Conservation (phyloP, 2,888 invertebrate genomes). For the Conistra vaccinii region DNA sequence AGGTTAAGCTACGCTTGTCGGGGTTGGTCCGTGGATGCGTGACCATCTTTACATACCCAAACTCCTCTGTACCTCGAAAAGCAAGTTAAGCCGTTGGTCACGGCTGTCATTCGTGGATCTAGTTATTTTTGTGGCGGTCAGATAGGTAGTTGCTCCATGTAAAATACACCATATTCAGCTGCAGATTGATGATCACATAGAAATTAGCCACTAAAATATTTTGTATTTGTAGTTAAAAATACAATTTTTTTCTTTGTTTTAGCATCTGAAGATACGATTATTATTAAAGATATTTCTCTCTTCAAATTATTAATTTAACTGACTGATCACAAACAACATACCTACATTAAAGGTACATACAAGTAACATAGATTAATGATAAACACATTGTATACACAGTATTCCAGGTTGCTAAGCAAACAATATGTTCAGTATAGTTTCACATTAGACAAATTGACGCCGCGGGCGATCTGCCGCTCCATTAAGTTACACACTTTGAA, state of each 20-base stretch:
- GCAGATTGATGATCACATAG: too few relatives aligned
- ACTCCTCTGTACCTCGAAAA: too few relatives aligned
- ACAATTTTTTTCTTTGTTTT: not conserved
- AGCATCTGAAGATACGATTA: not conserved
- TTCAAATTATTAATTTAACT: slow-evolving; percentile 11
- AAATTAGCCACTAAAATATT: too few relatives aligned
- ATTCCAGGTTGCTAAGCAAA: slow-evolving; percentile 55
- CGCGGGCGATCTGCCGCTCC: slow-evolving; percentile 57
- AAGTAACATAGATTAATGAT: slow-evolving; percentile 36
- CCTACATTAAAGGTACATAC: slow-evolving; percentile 1
- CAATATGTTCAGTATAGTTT: slow-evolving; percentile 68
- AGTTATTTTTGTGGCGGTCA: too few relatives aligned
- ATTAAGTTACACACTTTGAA: slow-evolving; percentile 63
- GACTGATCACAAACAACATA: slow-evolving; percentile 8
- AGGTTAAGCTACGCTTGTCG: too few relatives aligned
- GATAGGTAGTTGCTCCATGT: too few relatives aligned
- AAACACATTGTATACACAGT: slow-evolving; percentile 39
- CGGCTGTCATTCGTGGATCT: too few relatives aligned
- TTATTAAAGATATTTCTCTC: not conserved
- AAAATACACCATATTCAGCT: too few relatives aligned
- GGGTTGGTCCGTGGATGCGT: too few relatives aligned
- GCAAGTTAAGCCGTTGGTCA: too few relatives aligned
- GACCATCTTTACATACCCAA: too few relatives aligned
- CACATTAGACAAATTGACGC: slow-evolving; percentile 75
- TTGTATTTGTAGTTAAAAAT: not conserved